Evolutionary conservation across 2,113 vertebrate genomes (phyloP).

Genomic region (Passer domesticus): DNA sequence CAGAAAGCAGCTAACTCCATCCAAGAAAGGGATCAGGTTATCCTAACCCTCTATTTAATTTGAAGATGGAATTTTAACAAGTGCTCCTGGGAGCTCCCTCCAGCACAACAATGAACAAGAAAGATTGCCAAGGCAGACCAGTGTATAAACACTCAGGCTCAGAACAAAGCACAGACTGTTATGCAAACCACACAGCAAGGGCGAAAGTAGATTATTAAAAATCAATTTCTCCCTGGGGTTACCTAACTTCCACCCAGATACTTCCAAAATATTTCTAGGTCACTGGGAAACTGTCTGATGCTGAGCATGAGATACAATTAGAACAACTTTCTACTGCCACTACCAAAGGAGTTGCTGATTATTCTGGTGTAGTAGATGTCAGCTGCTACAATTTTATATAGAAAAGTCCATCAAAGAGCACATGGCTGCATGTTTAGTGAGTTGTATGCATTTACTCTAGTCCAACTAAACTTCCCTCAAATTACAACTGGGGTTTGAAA

Average conservation of each 20-base stretch:
- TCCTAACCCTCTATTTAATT: slow-evolving; percentile 31
- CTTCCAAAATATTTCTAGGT: slow-evolving; percentile 1
- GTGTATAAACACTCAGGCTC: slow-evolving; percentile 2
- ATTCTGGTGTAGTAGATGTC: neutral
- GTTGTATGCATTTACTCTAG: neutral
- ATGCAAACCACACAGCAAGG: slow-evolving; percentile 14
- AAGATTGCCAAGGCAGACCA: slow-evolving; percentile 11
- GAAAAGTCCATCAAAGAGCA: neutral
- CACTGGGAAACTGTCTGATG: neutral
- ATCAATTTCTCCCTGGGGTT: neutral
- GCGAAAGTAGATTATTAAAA: slow-evolving; percentile 52
- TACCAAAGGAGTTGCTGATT: neutral
- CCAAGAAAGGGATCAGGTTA: slow-evolving; percentile 46
- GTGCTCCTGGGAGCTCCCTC: slow-evolving; percentile 33
- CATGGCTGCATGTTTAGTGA: neutral
- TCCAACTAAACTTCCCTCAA: neutral
- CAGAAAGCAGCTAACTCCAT: slow-evolving; percentile 30
- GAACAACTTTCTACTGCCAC: neutral
- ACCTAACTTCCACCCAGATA: slow-evolving; percentile 17
- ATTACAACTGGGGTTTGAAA: neutral
- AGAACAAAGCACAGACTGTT: slow-evolving; percentile 47
- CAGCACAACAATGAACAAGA: slow-evolving; percentile 32
- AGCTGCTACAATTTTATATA: neutral
- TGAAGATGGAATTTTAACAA: slow-evolving; percentile 62
- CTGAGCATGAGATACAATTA: neutral